Evolutionary conservation across 2,113 vertebrate genomes (phyloP), one percentile per base, ranked within the genome.

Genomic region (Zeus faber): DNA sequence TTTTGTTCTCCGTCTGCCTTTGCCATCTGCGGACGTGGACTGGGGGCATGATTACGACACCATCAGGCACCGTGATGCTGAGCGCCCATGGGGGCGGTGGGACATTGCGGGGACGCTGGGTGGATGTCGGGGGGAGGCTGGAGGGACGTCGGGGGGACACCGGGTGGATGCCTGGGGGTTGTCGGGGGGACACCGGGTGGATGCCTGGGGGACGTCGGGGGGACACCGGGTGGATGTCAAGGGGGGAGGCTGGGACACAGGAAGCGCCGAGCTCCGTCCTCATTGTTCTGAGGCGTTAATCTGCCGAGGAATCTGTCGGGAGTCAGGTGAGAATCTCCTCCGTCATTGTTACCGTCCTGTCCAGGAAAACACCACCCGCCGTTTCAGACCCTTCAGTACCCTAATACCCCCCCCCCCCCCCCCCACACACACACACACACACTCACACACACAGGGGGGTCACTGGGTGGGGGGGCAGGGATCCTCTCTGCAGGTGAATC

Each of bases 231-330:
- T 71, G 62, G 79, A 81, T 72, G 75, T 71, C 26, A 60, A 65
- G 64, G 78, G 72, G 37, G 69, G 65, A 35, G 39, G 61, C 49
- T 43, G 69, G 69, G 77, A 70, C 65, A 67, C 47, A 80, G 82
- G 83, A 86, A 81, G 68, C 74, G 2, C 78, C 67, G 76, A 72
- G 40, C 73, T 74, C 82, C 76, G 18, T 67, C 79, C 80, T 84
- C 83, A 85, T 88, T 88, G 84, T 86, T 83, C 78, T 76, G 57
- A 80, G 76, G 72, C 66, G 74, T 81, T 82, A 80, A 82, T 85
- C 85, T 80, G 76, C 79, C 67, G 78, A 53, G 59, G 75, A 82
- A n/a, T 84, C 83, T 79, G 67, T 65, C 77, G 76, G 74, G 80
- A 81, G 83, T 83, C 83, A 82, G 78, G 80, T 82, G 79, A 81